Conservation (phyloP, 2,797 vertebrate genomes). For the Crax fasciolata region DNA sequence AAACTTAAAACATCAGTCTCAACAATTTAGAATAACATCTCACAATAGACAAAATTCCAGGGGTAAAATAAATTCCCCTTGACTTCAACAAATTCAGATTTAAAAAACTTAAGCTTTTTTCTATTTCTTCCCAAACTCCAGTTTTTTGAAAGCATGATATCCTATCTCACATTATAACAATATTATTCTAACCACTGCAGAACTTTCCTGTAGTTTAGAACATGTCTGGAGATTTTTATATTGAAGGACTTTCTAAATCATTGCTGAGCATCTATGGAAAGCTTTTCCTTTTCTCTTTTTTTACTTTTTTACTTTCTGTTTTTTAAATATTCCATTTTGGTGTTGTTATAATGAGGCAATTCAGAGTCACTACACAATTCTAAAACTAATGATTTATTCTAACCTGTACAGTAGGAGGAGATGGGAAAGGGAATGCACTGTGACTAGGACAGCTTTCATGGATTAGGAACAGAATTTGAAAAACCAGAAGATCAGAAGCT, state of each 20-base stretch:
- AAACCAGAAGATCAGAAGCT: background rate
- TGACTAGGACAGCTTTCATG: conserved; percentile 46
- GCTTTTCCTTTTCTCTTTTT: background rate
- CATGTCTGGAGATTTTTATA: conserved; percentile 21
- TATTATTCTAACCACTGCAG: background rate
- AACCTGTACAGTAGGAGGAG: conserved; percentile 28
- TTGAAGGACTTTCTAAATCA: conserved; percentile 54
- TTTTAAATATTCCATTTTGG: conserved; percentile 37
- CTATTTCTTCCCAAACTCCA: background rate
- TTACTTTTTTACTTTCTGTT: background rate
- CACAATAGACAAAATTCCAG: background rate
- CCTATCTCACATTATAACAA: background rate
- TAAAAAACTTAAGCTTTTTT: background rate
- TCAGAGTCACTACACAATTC: conserved; percentile 56
- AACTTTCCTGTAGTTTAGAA: conserved; percentile 21
- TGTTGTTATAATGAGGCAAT: conserved; percentile 48
- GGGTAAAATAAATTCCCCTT: background rate
- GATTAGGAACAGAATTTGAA: conserved; percentile 20
- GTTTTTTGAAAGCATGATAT: background rate
- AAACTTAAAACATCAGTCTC: background rate
- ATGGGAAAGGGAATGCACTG: background rate
- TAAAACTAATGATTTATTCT: conserved; percentile 54
- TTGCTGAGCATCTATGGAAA: background rate
- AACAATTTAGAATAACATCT: background rate
- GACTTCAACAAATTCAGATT: background rate